Base-by-base conservation (phyloP, 2,113 vertebrate genomes). In the Cyanistes caeruleus region DNA sequence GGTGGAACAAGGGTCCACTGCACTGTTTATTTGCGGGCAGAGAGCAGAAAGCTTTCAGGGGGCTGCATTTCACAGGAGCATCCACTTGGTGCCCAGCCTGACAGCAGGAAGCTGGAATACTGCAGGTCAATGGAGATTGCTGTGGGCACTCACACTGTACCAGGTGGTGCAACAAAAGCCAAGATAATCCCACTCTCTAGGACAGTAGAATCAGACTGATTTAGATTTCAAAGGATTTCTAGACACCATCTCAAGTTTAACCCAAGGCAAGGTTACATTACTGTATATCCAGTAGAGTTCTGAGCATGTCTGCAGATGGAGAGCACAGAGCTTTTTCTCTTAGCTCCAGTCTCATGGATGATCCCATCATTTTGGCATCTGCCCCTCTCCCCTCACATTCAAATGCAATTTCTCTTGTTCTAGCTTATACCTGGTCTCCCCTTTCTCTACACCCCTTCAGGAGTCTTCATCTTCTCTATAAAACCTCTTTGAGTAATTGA, bases 381-480 rank as follows among this genome's bases (percentile, higher is more conserved):
- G 2, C 5, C 10, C 1, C 4, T 13, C 25, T 3, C 3, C 15
- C 7, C 27, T 80, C 23, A 77, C 4, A 37, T 28, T 53, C 25
- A 65, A 58, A 7, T 15, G 3, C 10, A 46, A 37, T 69, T 77
- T 56, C 12, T 63, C 25, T 14, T 64, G 3, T 24, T 62, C 11
- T n/a, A 46, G 13, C 3, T 84, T 37, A 31, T 8, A 11, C 11
- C 15, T 58, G 2, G 3, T 37, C 10, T 58, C 11, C 63, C 62
- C 52, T 25, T 10, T 3, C 4, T 0, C 13, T 70, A 23, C 14
- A 30, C 2, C 9, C 0, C 7, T 67, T 15, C 20, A 48, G 4
- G 11, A 59, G 5, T 27, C 22, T 16, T 77, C 18, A 21, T 23
- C 19, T 37, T 33, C 51, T 62, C 33, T 31, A 5, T 27, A 21